Base-by-base conservation (phyloP, 1,140 invertebrate genomes). In the Bactericera cockerelli region DNA sequence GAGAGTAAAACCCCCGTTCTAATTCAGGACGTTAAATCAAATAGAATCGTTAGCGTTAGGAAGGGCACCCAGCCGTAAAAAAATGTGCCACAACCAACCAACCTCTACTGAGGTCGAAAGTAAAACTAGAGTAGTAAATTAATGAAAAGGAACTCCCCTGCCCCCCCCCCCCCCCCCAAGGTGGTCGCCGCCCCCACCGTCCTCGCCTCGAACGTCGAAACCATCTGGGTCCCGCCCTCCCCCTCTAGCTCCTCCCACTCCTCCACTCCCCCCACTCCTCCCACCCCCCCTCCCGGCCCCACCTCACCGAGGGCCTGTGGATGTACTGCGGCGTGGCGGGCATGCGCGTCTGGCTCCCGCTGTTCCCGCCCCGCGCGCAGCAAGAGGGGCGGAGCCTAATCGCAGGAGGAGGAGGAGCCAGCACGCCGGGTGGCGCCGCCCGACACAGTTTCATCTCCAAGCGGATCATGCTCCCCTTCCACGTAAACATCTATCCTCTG, bases 401-500 rank as follows among this genome's bases (percentile, higher is more conserved):
- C 4, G 13, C 4, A 4, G 28, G 4, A 13, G 28, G 28, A 4
- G 4, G 4, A 13, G 28, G 28, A 4, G 28, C 13, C 28, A 6
- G 13, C 28, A 6, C 28, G 28, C n/a, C n/a, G n/a, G n/a, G n/a
- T n/a, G n/a, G n/a, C n/a, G 74, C 72, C 21, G 4, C 4, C 19
- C 42, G 19, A 8, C 89, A 92, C 68, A 87, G 87, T 33, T 93
- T 92, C 71, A 98, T 98, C 85, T 93, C 92, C 11, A 95, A 95
- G 70, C 74, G 95, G 65, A 98, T 99, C 60, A 99, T 99, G 96
- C 72, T 99, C 63, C 93, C 94, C 16, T 97, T 99, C 72, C 86
- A 92, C 69, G 76, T 97, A 13, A 84, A 89, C 67, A 93, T 99
- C 64, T 98, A 99, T 76, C 96, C 96, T 0, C 70, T 99, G 64